These are phyloP conservation scores for Drosophila anomelani DNA, from an alignment of 2,888 invertebrate genomes.

Conservation along the genomic window DNA sequence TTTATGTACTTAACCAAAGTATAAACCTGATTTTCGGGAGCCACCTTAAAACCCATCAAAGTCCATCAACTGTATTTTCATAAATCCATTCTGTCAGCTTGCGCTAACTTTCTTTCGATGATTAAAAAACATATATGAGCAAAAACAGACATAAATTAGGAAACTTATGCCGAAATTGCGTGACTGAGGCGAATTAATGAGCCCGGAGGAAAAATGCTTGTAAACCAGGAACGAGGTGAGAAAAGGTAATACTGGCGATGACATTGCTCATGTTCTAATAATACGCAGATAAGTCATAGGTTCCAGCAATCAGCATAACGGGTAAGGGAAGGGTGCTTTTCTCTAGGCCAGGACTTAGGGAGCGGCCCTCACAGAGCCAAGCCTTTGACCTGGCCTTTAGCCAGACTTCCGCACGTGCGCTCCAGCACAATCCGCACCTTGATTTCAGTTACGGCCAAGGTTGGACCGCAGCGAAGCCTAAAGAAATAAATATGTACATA, in stretches of 20 bases:
- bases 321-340: constrained; percentile 8
- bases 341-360: constrained; percentile 44
- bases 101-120: constrained; percentile 4
- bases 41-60: constrained; percentile 25
- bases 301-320: constrained; percentile 14
- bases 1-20: background rate
- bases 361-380: constrained; percentile 39
- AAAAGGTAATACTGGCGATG: constrained; percentile 27
- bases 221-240: constrained; percentile 32
- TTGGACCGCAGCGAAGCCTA: constrained; percentile 15
- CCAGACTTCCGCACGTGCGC: constrained; percentile 24
- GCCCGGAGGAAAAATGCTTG: constrained; percentile 9
- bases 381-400: constrained; percentile 50
- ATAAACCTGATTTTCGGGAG: background rate
- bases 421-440: constrained; percentile 35
- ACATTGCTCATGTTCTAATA: constrained; percentile 59
- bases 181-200: constrained; percentile 59
- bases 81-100: constrained; percentile 16
- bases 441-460: constrained; percentile 44
- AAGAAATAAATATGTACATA: background rate
- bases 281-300: constrained; percentile 52
- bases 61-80: background rate
- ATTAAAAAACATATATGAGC: constrained; percentile 47
- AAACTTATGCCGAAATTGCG: constrained; percentile 65
- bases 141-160: constrained; percentile 58